Base-by-base conservation (phyloP, 2,797 vertebrate species). In the Sebastes aleutianus region DNA sequence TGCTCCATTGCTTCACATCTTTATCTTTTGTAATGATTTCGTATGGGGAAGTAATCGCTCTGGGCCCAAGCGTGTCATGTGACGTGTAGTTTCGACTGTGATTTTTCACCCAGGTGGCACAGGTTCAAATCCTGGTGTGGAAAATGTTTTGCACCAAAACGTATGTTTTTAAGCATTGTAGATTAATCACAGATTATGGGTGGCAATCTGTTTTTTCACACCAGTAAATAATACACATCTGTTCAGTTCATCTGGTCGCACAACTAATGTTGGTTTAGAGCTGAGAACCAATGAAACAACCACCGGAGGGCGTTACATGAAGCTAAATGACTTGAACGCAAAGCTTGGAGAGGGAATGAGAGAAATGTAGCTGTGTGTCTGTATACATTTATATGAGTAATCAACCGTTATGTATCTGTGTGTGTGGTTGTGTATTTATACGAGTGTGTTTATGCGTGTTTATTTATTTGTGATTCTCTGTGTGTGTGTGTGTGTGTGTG, bases 361-460 rank as follows among this genome's bases (percentile, higher is more conserved):
- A 57, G 13, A 24, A 18, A 54, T 31, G 16, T 70, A 50, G 6
- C 50, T 68, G 65, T 54, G 66, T 56, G 22, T 71, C 34, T 82
- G 71, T 80, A 26, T 26, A 64, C 62, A 64, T 78, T 70, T 39
- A 58, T 14, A 27, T 61, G 32, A 26, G 24, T 24, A 59, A 80
- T 71, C 31, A 67, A 22, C 32, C 4, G 62, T 53, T 43, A 31
- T 63, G 39, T 71, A 24, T 84, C 0, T 70, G 61, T 20, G 16
- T 79, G 69, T 79, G 74, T 34, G 57, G 14, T 59, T 86, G 58
- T 62, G 78, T 85, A 27, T 90, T 80, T 85, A 74, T 74, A 62
- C 3, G 22, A 68, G 13, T 86, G 50, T 80, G 79, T 85, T 75
- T 87, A 34, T 86, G 61, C 10, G 1, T 83, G 65, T 82, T 78